phyloP scores from a whole-genome alignment of 2,888 invertebrate species.

The Tenthredo distinguenda region DNA sequence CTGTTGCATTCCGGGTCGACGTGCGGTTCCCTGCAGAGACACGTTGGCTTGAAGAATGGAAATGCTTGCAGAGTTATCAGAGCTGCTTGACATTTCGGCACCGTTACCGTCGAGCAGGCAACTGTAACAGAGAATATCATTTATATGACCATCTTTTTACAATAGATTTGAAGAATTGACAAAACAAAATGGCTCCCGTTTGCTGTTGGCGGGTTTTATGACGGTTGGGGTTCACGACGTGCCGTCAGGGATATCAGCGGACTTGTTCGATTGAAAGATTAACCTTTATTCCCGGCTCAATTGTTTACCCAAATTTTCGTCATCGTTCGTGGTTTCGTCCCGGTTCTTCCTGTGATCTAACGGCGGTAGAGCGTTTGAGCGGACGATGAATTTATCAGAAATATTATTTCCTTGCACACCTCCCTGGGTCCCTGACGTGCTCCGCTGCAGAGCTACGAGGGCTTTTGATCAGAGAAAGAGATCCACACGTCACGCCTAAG shows the following conservation, averaged over 20 bases:
- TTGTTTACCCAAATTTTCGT: constrained; percentile 8
- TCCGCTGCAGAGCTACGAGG: not conserved
- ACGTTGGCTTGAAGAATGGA: constrained; percentile 95
- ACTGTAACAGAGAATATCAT: constrained; percentile 84
- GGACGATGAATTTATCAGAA: not conserved
- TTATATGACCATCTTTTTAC: not conserved
- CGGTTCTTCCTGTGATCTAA: not conserved
- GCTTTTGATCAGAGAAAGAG: not conserved
- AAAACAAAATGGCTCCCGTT: not conserved
- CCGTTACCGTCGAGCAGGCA: constrained; percentile 95
- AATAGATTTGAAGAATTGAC: not conserved
- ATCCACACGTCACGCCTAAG: not conserved
- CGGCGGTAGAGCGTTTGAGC: not conserved
- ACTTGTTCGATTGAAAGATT: constrained; percentile 14
- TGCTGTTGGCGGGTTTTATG: not conserved
- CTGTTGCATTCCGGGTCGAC: constrained; percentile 96
- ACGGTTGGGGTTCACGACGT: not conserved
- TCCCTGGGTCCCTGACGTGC: not conserved
- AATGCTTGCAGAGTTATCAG: constrained; percentile 93
- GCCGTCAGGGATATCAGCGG: not conserved
- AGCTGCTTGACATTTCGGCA: constrained; percentile 95
- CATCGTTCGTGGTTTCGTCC: not conserved
- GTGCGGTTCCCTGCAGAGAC: constrained; percentile 94
- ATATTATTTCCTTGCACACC: not conserved
- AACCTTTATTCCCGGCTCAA: constrained; percentile 22